Conservation (phyloP, 2,797 vertebrate species). For the Sebastolobus altivelis region DNA sequence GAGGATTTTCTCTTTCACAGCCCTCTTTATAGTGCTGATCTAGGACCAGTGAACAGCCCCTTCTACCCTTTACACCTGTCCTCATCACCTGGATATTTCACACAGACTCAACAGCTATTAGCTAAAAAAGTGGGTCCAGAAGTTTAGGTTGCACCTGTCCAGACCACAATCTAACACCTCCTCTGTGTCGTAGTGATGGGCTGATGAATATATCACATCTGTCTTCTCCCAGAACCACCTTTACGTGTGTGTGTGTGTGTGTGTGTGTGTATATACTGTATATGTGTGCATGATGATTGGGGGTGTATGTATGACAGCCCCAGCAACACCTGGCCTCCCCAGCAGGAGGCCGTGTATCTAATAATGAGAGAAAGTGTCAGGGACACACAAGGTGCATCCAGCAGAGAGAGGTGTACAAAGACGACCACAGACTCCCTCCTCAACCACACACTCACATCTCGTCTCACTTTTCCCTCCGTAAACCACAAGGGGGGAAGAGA, state of each 20-base stretch:
- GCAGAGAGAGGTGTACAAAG: constrained; percentile 27
- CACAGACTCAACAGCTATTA: constrained; percentile 33
- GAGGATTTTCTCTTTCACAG: not conserved
- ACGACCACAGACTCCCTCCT: constrained; percentile 26
- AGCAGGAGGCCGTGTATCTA: constrained; percentile 71
- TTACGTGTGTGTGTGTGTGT: not conserved
- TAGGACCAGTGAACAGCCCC: not conserved
- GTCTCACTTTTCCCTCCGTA: constrained; percentile 9
- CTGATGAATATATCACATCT: constrained; percentile 62
- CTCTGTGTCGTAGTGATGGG: constrained; percentile 33
- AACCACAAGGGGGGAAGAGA: constrained; percentile 42
- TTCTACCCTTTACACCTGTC: constrained; percentile 32
- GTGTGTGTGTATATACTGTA: not conserved
- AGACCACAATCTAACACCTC: constrained; percentile 54
- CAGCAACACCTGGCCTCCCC: constrained; percentile 72
- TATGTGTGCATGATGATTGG: constrained; percentile 29
- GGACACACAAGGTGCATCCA: constrained; percentile 53
- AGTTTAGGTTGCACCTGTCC: constrained; percentile 38
- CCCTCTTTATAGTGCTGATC: not conserved
- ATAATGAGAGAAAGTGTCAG: constrained; percentile 76
- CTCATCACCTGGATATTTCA: constrained; percentile 40
- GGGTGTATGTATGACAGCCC: constrained; percentile 52
- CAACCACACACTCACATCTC: not conserved
- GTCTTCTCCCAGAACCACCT: constrained; percentile 18
- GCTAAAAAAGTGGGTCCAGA: constrained; percentile 44